Percentiles rank a stretch among this genome's conserved stretches.
Conservation (phyloP, 2,888 invertebrate genomes). For the Pterostichus niger region DNA sequence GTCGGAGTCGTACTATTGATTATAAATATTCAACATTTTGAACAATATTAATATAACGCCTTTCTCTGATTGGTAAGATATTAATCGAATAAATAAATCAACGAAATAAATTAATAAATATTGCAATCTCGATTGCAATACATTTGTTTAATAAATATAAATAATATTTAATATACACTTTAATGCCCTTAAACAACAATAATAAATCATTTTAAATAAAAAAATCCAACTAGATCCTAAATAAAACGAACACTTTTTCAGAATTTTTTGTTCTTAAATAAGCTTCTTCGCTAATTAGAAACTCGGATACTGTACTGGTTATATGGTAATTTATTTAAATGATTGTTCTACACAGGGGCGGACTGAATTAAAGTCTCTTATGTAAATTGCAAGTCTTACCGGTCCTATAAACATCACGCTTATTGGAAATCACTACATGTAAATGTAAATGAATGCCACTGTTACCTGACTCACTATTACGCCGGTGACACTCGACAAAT, state of each 20-base stretch:
- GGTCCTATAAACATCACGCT: slow-evolving; percentile 16
- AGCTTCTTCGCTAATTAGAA: slow-evolving; percentile 33
- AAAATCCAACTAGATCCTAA: slow-evolving; percentile 7
- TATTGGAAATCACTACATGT: slow-evolving; percentile 48
- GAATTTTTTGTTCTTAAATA: slow-evolving; percentile 32
- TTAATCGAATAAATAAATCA: too few relatives aligned
- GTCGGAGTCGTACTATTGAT: too few relatives aligned
- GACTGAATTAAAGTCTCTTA: slow-evolving; percentile 38
- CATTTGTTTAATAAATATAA: too few relatives aligned
- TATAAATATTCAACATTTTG: too few relatives aligned
- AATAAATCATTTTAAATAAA: too few relatives aligned
- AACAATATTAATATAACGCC: too few relatives aligned
- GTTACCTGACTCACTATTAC: slow-evolving; percentile 18
- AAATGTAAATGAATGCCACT: slow-evolving; percentile 10
- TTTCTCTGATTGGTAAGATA: too few relatives aligned
- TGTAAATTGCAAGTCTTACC: slow-evolving; percentile 21
- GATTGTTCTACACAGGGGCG: slow-evolving; percentile 38
- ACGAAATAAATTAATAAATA: too few relatives aligned
- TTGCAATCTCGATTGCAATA: too few relatives aligned
- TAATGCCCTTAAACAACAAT: too few relatives aligned
- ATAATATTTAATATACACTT: too few relatives aligned
- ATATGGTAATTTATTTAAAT: slow-evolving; percentile 60
- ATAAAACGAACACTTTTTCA: slow-evolving; percentile 3
- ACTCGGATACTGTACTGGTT: slow-evolving; percentile 12
- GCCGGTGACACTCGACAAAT: not conserved